These are phyloP conservation scores for Anolis sagrei DNA, from an alignment of 2,113 vertebrate species.

Conservation along the genomic window DNA sequence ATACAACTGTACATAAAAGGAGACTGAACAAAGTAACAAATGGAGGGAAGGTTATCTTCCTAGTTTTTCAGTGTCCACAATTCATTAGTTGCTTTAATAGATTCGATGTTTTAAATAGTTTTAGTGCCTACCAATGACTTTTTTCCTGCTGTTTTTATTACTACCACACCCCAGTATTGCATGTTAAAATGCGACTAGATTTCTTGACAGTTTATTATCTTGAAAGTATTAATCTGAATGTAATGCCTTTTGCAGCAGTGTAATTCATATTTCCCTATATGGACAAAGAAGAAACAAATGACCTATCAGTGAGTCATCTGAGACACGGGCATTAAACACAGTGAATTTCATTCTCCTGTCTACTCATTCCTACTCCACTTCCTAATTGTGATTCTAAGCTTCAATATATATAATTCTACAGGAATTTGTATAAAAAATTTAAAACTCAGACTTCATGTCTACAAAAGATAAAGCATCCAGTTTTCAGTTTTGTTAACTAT, in stretches of 20 bases:
- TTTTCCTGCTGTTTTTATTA: background rate
- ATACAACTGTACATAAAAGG: too few relatives aligned
- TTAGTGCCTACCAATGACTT: background rate
- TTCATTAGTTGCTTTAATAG: background rate
- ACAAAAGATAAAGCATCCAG: background rate
- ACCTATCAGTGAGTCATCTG: slow-evolving; percentile 4
- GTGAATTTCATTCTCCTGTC: slow-evolving; percentile 3
- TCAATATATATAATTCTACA: background rate
- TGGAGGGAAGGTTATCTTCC: background rate
- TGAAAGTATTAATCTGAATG: slow-evolving; percentile 37
- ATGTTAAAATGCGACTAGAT: background rate
- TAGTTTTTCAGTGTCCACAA: background rate
- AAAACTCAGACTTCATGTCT: background rate
- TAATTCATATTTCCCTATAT: slow-evolving; percentile 63
- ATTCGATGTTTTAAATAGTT: background rate
- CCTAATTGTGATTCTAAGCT: background rate
- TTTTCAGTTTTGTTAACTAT: background rate
- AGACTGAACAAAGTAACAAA: too few relatives aligned
- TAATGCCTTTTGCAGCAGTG: background rate
- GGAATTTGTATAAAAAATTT: background rate
- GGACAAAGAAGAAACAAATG: slow-evolving; percentile 49
- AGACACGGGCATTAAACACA: slow-evolving; percentile 11
- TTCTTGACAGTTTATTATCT: background rate
- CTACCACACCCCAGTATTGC: too few relatives aligned
- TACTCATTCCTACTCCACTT: background rate